A percentile compares a stretch with the other conserved stretches of the same genome.
phyloP scores from a whole-genome alignment of 2,797 vertebrate genomes.

The Aldrovandia affinis region DNA sequence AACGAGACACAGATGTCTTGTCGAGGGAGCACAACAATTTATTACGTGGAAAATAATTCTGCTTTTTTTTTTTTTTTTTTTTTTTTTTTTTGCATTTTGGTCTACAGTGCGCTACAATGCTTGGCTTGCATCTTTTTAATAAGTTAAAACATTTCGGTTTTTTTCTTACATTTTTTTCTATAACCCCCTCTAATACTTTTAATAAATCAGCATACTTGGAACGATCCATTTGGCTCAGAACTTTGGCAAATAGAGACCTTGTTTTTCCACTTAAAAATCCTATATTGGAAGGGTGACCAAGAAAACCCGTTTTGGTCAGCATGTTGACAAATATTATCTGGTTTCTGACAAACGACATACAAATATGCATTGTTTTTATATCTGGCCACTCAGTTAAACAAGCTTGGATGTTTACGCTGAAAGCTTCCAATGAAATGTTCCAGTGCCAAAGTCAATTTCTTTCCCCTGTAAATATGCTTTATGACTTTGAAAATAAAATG shows the following conservation, averaged over 20 bases:
- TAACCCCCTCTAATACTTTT: background rate
- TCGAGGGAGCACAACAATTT: conserved; percentile 26
- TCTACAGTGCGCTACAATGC: background rate
- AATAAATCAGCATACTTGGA: background rate
- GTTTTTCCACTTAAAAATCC: background rate
- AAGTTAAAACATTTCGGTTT: conserved; percentile 11
- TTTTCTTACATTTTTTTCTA: background rate
- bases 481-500: background rate
- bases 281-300: background rate
- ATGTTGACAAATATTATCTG: conserved; percentile 4
- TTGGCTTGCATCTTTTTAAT: conserved; percentile 6
- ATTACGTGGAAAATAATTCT: conserved; percentile 24
- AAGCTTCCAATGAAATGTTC: too few species aligned
- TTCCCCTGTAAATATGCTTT: background rate
- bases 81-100: background rate
- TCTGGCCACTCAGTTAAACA: background rate
- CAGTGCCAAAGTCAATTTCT: background rate
- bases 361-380: conserved; percentile 15
- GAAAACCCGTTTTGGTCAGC: background rate
- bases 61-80: conserved; percentile 3
- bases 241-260: conserved; percentile 18
- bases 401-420: background rate
- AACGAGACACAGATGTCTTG: conserved; percentile 41
- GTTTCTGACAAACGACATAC: background rate
- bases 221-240: background rate